These are phyloP conservation scores for Armadillidium nasatum DNA, from an alignment of 1,140 invertebrate species.

Conservation along the genomic window DNA sequence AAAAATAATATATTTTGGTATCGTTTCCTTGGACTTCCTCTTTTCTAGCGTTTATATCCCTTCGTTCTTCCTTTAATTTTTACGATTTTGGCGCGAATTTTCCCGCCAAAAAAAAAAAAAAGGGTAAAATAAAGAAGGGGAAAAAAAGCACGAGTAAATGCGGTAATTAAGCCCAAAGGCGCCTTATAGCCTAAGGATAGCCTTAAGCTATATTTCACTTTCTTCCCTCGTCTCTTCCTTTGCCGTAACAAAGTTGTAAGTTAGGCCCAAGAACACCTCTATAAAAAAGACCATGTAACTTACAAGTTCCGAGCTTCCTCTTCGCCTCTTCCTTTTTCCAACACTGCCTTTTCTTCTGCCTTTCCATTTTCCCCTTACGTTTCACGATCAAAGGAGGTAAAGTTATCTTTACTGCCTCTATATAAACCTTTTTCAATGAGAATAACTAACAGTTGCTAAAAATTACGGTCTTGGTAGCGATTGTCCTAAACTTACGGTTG, in stretches of 20 bases:
- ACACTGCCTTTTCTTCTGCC: too few species aligned
- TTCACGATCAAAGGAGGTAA: too few species aligned
- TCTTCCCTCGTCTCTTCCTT: not conserved
- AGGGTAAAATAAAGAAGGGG: not conserved
- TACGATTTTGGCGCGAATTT: too few species aligned
- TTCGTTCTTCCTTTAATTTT: too few species aligned
- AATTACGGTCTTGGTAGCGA: not conserved
- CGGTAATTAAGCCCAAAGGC: not conserved
- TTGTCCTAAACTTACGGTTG: slow-evolving; percentile 3
- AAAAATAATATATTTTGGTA: too few species aligned
- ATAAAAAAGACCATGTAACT: not conserved
- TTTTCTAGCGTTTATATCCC: too few species aligned
- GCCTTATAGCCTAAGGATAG: not conserved
- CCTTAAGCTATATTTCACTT: not conserved
- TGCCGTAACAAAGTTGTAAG: not conserved
- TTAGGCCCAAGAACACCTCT: not conserved
- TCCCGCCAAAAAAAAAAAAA: too few species aligned
- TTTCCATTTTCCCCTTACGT: too few species aligned
- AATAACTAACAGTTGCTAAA: not conserved
- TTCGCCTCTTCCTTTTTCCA: not conserved
- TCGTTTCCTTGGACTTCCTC: too few species aligned
- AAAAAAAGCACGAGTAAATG: not conserved
- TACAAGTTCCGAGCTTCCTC: not conserved
- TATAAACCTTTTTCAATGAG: slow-evolving; percentile 1
- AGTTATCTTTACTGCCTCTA: too few species aligned